These are phyloP conservation scores for Andrena marginata DNA, from an alignment of 2,888 invertebrate genomes.

Conservation along the genomic window DNA sequence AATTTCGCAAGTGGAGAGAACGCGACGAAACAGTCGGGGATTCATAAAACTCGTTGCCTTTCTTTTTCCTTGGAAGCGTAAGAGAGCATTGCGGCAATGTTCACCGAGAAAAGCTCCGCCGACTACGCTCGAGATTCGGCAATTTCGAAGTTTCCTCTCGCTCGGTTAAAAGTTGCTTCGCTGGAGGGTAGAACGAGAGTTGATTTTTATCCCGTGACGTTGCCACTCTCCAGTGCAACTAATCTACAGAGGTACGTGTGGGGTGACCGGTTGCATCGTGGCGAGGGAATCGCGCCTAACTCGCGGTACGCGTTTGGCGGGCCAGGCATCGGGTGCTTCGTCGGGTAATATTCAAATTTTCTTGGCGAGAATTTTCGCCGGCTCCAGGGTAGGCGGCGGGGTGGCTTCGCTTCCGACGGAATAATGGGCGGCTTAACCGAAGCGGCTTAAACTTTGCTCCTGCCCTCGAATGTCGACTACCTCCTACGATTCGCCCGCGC, in stretches of 20 bases:
- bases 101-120: slow-evolving; percentile 20
- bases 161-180: slow-evolving; percentile 12
- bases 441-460: slow-evolving; percentile 61
- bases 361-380: slow-evolving; percentile 58
- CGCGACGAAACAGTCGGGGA: slow-evolving; percentile 25
- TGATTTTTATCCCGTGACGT: background rate
- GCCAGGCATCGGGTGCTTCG: background rate
- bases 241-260: background rate
- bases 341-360: slow-evolving; percentile 66
- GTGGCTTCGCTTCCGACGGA: slow-evolving; percentile 38
- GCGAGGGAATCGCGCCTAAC: background rate
- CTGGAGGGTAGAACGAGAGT: background rate
- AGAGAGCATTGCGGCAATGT: background rate
- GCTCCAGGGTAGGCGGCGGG: no score
- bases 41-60: slow-evolving; percentile 40
- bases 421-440: slow-evolving; percentile 68
- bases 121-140: slow-evolving; percentile 29
- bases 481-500: slow-evolving; percentile 1
- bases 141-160: slow-evolving; percentile 40
- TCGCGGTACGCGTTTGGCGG: background rate
- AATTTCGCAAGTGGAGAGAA: background rate
- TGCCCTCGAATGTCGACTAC: slow-evolving; percentile 39
- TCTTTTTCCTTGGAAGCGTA: background rate
- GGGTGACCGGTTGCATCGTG: background rate
- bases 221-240: background rate